Evolutionary conservation across 1,140 invertebrate species (phyloP).

Genomic region (Eupeodes corollae): DNA sequence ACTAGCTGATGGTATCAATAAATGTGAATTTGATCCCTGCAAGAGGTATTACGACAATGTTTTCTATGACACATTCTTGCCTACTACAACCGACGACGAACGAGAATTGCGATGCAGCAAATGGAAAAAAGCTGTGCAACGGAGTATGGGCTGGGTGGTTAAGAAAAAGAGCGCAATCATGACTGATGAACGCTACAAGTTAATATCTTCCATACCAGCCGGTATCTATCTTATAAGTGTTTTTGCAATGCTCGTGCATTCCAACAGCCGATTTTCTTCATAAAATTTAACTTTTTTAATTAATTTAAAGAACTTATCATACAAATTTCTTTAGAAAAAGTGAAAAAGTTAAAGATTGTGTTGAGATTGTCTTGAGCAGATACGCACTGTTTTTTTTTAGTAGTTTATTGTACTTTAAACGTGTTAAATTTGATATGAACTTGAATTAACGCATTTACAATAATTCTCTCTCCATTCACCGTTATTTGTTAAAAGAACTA

Average conservation of each 20-base stretch:
- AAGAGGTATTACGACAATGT: slow-evolving; percentile 37
- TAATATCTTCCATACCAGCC: slow-evolving; percentile 58
- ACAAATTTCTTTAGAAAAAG: too few relatives aligned
- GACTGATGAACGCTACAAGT: slow-evolving; percentile 59
- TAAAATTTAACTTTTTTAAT: too few relatives aligned
- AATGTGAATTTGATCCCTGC: slow-evolving; percentile 36
- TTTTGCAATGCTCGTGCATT: slow-evolving; percentile 44
- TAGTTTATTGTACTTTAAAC: too few relatives aligned
- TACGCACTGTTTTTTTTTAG: too few relatives aligned
- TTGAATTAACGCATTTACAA: too few relatives aligned
- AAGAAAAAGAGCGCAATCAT: slow-evolving; percentile 57
- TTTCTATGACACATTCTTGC: slow-evolving; percentile 61
- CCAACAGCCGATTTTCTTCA: not conserved
- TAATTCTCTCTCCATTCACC: too few relatives aligned
- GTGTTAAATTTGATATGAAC: too few relatives aligned
- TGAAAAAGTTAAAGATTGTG: too few relatives aligned
- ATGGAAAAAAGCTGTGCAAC: slow-evolving; percentile 87
- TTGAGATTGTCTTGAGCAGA: too few relatives aligned
- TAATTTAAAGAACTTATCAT: too few relatives aligned
- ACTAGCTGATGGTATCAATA: slow-evolving; percentile 60
- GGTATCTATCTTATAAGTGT: slow-evolving; percentile 50
- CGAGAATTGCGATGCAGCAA: slow-evolving; percentile 68
- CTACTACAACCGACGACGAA: slow-evolving; percentile 67
- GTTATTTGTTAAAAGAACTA: too few relatives aligned
- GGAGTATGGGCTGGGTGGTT: slow-evolving; percentile 75